Base-by-base conservation (phyloP, 2,888 invertebrate genomes). In the Athalia circularis region DNA sequence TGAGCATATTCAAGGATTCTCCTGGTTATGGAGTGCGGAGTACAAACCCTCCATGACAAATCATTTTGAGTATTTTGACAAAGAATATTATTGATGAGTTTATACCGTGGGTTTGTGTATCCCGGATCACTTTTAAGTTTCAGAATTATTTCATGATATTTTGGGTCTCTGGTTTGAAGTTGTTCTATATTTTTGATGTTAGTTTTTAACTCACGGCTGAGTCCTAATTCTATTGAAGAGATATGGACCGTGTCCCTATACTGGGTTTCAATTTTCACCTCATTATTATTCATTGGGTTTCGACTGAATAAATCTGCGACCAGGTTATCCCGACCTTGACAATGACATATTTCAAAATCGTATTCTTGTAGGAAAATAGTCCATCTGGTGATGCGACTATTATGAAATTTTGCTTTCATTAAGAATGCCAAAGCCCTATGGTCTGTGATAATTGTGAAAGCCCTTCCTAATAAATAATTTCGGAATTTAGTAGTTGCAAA, bases 401-500 rank as follows among this genome's bases (percentile, higher is more conserved):
- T 61, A 8, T 61, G 13, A 6, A 61, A 13, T 15, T 5, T 61
- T 7, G 61, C 29, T 15, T 61, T 9, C 61, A 15, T 61, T 5
- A 15, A 61, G 8, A 61, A 61, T 4, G 61, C 13, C 4, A 61
- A 13, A 0, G 61, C 61, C 5, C 15, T 61, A 15, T 61, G 11
- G 0, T 13, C 61, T 5, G 61, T 29, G 29, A 29, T 29, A 29
- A 29, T 29, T 2, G 29, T 29, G 2, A 29, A 29, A 29, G 29
- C 29, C 29, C 29, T 29, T 29, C 29, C 29, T 29, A 29, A 62
- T 62, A 80, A 6, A 52, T 80, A 79, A 11, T 70, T 13, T 50
- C 77, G n/a, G 5, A 79, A 68, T 52, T 80, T 79, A 4, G 50
- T 43, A 5, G 79, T 5, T n/a, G 79, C 61, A 64, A 79, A 80